Percentiles rank a stretch among this genome's conserved stretches.
Evolutionary conservation across 2,888 invertebrate genomes (phyloP).

Genomic region (Macaria liturata): DNA sequence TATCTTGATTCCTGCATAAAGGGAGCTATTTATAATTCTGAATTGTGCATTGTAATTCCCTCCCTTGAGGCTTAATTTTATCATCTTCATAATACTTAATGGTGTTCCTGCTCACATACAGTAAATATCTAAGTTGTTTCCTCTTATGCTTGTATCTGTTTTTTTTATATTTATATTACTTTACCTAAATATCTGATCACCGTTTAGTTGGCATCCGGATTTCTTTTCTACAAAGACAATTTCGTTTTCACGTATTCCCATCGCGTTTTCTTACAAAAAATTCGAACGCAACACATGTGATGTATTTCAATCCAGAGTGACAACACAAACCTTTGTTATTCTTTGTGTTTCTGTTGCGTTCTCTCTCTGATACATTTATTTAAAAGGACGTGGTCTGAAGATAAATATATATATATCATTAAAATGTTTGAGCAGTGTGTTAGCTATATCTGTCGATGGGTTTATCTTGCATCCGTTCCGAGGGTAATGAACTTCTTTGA

Average conservation of each 20-base stretch:
- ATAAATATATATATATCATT: too few species aligned
- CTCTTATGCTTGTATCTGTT: neutral
- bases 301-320: slow-evolving; percentile 5
- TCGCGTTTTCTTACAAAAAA: neutral
- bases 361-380: neutral
- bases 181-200: too few species aligned
- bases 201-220: neutral
- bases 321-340: neutral
- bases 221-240: neutral
- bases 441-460: too few species aligned
- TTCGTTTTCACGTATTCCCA: slow-evolving; percentile 10
- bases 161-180: neutral
- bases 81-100: too few species aligned
- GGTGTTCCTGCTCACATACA: too few species aligned
- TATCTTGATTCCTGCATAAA: slow-evolving; percentile 11
- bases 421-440: too few species aligned
- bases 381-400: neutral
- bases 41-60: slow-evolving; percentile 17
- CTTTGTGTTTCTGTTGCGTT: neutral
- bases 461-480: neutral
- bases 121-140: too few species aligned
- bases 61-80: neutral
- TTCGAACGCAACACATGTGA: slow-evolving; percentile 1
- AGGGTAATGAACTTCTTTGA: slow-evolving; percentile 22
- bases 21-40: slow-evolving; percentile 9